Base-by-base conservation (phyloP, 2,888 invertebrate species). In the Acholoe squamosa region DNA sequence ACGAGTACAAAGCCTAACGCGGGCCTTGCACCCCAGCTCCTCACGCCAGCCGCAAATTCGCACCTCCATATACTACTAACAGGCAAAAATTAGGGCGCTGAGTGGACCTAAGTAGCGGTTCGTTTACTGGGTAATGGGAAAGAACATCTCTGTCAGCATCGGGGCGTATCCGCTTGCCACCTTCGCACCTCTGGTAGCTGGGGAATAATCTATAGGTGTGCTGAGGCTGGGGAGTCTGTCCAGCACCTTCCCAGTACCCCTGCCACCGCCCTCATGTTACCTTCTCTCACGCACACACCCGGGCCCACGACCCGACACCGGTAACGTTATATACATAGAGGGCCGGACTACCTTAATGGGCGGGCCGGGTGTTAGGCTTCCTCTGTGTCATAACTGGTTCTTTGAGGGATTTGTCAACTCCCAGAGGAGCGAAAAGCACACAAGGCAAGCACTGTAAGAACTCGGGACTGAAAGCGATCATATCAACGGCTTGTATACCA, bases 301-400 rank as follows among this genome's bases (percentile, higher is more conserved):
- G 61, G 19, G 54, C 54, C 61, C 61, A 7, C 61, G 22, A n/a
- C 61, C 61, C 19, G 14, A 3, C 61, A n/a, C 22, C 61, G n/a
- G 61, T n/a, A 19, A 61, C 22, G 61, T n/a, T 61, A 61, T 61
- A 61, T n/a, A 61, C 61, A 61, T 19, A 19, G 61, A 19, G 61
- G 61, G 14, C n/a, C 19, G 61, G 61, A n/a, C n/a, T 10, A 43
- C n/a, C 61, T n/a, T 61, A 61, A 61, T n/a, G 61, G n/a, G 61
- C 61, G 61, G 43, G 19, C 61, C 61, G 61, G 61, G 61, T 61
- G 61, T 61, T 43, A 43, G 43, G 43, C 43, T 43, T 43, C 61
- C n/a, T 19, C 61, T 61, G 61, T 61, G 61, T 61, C 61, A 61
- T 61, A 61, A 61, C 61, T n/a, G 61, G 22, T 61, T 61, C 61